Conservation (phyloP, 2,888 invertebrate genomes). For the Elegia similella region DNA sequence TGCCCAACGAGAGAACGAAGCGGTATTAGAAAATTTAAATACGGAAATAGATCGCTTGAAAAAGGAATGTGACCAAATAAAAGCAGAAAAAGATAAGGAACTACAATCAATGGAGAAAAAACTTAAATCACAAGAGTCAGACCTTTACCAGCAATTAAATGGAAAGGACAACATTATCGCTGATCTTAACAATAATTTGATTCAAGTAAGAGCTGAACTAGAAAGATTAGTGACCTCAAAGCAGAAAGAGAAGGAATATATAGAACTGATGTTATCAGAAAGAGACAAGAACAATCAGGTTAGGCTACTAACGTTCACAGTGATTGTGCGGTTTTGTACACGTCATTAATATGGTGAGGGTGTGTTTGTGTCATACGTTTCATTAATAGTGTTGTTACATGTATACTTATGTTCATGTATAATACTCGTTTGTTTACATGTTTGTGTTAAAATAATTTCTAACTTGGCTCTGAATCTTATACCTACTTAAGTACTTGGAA, state of each 20-base stretch:
- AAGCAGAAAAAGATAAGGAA: conserved; percentile 44
- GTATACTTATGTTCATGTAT: not conserved
- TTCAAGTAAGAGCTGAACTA: conserved; percentile 44
- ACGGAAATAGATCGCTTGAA: conserved; percentile 34
- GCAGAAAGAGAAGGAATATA: conserved; percentile 51
- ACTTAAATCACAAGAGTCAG: conserved; percentile 36
- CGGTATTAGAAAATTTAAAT: conserved; percentile 28
- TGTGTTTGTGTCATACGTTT: conserved; percentile 1
- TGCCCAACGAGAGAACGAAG: conserved; percentile 40
- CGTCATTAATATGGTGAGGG: conserved; percentile 29
- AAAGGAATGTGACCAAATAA: conserved; percentile 37
- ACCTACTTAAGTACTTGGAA: too few species aligned
- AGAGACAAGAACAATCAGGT: conserved; percentile 63
- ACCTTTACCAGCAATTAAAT: conserved; percentile 34
- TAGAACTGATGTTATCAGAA: conserved; percentile 39
- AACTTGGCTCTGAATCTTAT: not conserved
- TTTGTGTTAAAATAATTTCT: not conserved
- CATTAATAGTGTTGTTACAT: not conserved
- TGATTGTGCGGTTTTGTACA: conserved; percentile 30
- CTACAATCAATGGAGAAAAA: conserved; percentile 45
- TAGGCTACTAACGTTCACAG: conserved; percentile 44
- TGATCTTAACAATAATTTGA: conserved; percentile 37
- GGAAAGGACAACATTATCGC: conserved; percentile 43
- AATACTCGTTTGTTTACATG: not conserved
- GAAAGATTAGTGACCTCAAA: conserved; percentile 41